phyloP scores from a whole-genome alignment of 1,140 invertebrate species.

The Drosophila orena region DNA sequence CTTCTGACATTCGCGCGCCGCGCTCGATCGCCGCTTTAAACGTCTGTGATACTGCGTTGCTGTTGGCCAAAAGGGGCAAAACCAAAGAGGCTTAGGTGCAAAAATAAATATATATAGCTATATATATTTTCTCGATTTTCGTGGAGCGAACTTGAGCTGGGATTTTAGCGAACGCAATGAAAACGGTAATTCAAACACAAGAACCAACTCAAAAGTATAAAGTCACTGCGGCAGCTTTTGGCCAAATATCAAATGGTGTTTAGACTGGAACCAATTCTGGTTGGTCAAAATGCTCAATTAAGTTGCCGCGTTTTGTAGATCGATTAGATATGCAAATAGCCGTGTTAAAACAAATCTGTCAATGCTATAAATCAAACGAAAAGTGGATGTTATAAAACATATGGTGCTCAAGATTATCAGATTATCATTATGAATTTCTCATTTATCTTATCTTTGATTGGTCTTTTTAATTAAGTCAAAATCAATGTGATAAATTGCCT shows the following conservation, averaged over 20 bases:
- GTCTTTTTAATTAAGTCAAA: slow-evolving; percentile 3
- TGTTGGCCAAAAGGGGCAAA: slow-evolving; percentile 42
- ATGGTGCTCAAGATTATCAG: slow-evolving; percentile 8
- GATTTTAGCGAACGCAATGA: slow-evolving; percentile 46
- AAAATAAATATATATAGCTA: slow-evolving; percentile 50
- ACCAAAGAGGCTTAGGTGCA: slow-evolving; percentile 61
- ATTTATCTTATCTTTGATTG: slow-evolving; percentile 21
- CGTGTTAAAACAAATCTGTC: slow-evolving; percentile 19
- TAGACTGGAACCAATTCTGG: slow-evolving; percentile 37
- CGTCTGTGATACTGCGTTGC: slow-evolving; percentile 57
- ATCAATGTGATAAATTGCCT: slow-evolving; percentile 2
- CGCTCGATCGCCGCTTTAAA: slow-evolving; percentile 45
- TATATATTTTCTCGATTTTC: slow-evolving; percentile 46
- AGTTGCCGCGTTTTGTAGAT: slow-evolving; percentile 43
- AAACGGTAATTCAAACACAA: slow-evolving; percentile 58
- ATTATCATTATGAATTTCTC: slow-evolving; percentile 6
- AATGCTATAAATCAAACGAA: slow-evolving; percentile 25
- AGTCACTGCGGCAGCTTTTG: slow-evolving; percentile 10
- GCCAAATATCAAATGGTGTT: slow-evolving; percentile 24
- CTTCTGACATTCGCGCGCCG: slow-evolving; percentile 58
- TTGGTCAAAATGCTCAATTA: slow-evolving; percentile 46
- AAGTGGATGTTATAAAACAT: slow-evolving; percentile 2
- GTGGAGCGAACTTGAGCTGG: slow-evolving; percentile 45
- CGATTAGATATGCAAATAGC: slow-evolving; percentile 57
- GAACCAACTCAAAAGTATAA: slow-evolving; percentile 19